phyloP scores from a whole-genome alignment of 2,888 invertebrate species.

The Asteroscopus sphinx region DNA sequence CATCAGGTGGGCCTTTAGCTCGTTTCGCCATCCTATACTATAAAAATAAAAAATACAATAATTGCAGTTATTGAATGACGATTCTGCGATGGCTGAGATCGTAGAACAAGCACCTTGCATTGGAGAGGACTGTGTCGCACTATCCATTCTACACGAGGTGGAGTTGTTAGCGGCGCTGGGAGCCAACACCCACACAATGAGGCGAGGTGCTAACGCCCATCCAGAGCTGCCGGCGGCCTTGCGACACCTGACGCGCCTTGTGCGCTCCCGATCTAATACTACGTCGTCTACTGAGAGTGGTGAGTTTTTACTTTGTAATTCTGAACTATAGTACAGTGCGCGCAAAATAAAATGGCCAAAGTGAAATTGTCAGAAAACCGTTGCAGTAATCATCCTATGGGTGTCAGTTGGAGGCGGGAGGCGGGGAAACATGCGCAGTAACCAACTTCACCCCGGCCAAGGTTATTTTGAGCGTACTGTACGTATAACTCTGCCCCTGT shows the following conservation, averaged over 20 bases:
- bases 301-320: conserved; percentile 42
- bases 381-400: too few species aligned
- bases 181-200: conserved; percentile 91
- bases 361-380: too few species aligned
- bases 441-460: too few species aligned
- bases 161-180: conserved; percentile 93
- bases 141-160: conserved; percentile 94
- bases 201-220: conserved; percentile 92
- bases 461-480: too few species aligned
- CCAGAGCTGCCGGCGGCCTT: conserved; percentile 93
- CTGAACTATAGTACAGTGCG: too few species aligned
- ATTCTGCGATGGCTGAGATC: conserved; percentile 91
- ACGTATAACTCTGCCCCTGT: too few species aligned
- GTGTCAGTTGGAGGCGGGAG: too few species aligned
- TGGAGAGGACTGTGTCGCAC: conserved; percentile 92
- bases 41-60: too few species aligned
- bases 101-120: conserved; percentile 92
- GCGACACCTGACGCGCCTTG: conserved; percentile 90
- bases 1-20: too few species aligned
- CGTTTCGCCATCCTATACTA: too few species aligned
- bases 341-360: too few species aligned
- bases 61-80: conserved; percentile 82
- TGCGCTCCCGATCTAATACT: conserved; percentile 79
- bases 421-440: too few species aligned
- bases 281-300: conserved; percentile 73